Conservation (phyloP, 1,140 invertebrate genomes). For the Campoletis sonorensis region DNA sequence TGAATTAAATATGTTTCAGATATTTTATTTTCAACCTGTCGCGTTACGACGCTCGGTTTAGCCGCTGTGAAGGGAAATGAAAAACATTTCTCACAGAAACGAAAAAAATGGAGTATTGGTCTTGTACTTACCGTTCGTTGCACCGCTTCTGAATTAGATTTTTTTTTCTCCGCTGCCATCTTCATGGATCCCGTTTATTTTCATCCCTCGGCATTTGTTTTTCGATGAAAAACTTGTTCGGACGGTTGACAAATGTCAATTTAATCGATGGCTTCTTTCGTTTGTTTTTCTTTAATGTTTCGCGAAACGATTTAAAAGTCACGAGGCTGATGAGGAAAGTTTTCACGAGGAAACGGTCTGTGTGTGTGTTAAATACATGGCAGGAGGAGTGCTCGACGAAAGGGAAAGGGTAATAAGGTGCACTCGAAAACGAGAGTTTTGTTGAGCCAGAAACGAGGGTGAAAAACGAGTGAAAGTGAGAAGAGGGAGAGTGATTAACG, state of each 20-base stretch:
- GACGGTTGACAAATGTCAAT: background rate
- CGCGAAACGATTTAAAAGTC: slow-evolving; percentile 8
- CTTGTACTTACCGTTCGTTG: slow-evolving; percentile 44
- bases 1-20: slow-evolving; percentile 3
- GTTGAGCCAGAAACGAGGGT: slow-evolving; percentile 56
- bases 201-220: background rate
- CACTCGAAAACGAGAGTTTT: slow-evolving; percentile 24
- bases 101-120: background rate
- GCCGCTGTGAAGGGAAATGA: background rate
- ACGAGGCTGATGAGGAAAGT: background rate
- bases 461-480: slow-evolving; percentile 38
- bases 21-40: background rate
- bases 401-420: slow-evolving; percentile 24
- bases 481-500: slow-evolving; percentile 57
- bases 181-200: background rate
- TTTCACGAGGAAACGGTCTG: background rate
- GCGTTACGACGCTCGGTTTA: background rate
- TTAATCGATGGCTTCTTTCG: background rate
- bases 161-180: slow-evolving; percentile 48
- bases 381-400: background rate
- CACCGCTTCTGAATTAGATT: slow-evolving; percentile 50
- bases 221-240: background rate
- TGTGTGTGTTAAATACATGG: background rate
- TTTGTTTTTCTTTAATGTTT: background rate
- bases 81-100: background rate